Conservation (phyloP, 2,113 vertebrate species). For the Alethe diademata region DNA sequence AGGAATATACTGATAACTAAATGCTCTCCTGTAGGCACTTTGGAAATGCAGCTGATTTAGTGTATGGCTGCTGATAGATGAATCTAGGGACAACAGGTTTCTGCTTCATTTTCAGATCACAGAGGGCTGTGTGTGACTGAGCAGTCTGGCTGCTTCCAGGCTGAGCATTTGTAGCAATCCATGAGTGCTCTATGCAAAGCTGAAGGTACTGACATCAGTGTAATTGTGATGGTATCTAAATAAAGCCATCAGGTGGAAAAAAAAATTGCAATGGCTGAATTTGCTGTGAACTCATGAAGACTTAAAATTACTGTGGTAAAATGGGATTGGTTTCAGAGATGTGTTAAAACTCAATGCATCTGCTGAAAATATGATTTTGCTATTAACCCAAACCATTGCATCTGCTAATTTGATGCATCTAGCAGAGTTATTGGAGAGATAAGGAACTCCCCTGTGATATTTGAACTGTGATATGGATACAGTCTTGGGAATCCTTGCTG, state of each 20-base stretch:
- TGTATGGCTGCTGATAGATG: background rate
- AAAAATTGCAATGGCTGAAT: background rate
- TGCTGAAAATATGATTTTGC: background rate
- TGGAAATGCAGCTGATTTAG: background rate
- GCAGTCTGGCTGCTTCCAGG: background rate
- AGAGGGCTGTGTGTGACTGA: background rate
- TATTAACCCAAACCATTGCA: background rate
- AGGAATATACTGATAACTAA: background rate
- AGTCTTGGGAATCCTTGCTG: background rate
- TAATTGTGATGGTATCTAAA: background rate
- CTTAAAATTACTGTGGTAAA: background rate
- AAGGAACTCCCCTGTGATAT: background rate
- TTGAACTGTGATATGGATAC: background rate
- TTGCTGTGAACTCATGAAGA: background rate
- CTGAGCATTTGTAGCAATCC: background rate
- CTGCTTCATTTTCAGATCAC: background rate
- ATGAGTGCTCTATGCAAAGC: background rate
- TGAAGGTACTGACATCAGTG: background rate
- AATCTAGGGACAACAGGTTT: background rate
- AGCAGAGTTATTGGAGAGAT: background rate
- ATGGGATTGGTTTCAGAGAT: background rate
- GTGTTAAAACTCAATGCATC: background rate
- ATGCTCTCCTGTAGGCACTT: background rate
- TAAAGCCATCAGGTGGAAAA: background rate
- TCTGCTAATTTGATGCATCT: background rate